These are phyloP conservation scores for Phlogophora meticulosa DNA, from an alignment of 2,888 invertebrate genomes.

Conservation along the genomic window DNA sequence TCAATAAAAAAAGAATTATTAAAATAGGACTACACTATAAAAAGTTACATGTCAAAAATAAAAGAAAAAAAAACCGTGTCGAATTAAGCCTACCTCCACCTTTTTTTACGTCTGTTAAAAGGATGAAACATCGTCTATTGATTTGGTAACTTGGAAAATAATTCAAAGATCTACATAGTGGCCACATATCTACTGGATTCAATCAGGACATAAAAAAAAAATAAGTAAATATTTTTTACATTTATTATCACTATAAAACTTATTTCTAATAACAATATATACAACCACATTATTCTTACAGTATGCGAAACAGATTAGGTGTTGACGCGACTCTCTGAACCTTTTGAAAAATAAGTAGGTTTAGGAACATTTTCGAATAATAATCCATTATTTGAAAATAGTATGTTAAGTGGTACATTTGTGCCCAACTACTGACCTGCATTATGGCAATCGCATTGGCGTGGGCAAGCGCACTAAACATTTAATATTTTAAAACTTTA, in stretches of 20 bases:
- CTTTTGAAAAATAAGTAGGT: constrained; percentile 19
- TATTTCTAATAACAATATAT: constrained; percentile 74
- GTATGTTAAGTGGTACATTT: constrained; percentile 19
- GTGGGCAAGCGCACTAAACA: constrained; percentile 47
- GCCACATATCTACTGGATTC: neutral
- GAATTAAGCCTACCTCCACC: too few relatives aligned
- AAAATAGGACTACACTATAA: too few relatives aligned
- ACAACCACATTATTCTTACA: constrained; percentile 70
- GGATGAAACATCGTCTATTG: too few relatives aligned
- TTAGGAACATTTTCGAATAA: constrained; percentile 54
- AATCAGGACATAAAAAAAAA: constrained; percentile 41
- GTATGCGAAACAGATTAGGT: constrained; percentile 49
- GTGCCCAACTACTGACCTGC: constrained; percentile 43
- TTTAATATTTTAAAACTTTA: constrained; percentile 9
- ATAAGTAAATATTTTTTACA: constrained; percentile 62
- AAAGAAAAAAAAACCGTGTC: too few relatives aligned
- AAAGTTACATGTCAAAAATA: too few relatives aligned
- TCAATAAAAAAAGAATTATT: too few relatives aligned
- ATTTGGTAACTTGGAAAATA: too few relatives aligned
- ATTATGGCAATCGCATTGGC: constrained; percentile 55
- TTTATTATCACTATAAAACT: constrained; percentile 78
- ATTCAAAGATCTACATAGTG: too few relatives aligned
- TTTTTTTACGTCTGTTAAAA: too few relatives aligned
- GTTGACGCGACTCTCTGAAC: constrained; percentile 3
- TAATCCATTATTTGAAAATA: constrained; percentile 23